These are phyloP conservation scores for Pristionchus japonicus DNA, from an alignment of 2,888 invertebrate genomes.

Conservation along the genomic window DNA sequence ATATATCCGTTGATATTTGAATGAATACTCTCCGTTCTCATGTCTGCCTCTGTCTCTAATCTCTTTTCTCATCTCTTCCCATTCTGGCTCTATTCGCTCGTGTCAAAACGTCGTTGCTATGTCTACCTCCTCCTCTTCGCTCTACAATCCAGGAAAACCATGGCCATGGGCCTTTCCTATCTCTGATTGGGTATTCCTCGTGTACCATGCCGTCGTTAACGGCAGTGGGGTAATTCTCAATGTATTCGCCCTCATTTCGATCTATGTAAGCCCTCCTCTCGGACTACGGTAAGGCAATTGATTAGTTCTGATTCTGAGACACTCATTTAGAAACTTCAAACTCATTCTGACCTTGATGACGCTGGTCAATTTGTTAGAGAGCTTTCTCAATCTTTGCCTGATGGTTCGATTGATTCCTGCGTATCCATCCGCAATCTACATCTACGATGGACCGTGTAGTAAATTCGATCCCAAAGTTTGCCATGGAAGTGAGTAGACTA, in stretches of 20 bases:
- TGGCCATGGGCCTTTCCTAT: background rate
- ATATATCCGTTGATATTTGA: background rate
- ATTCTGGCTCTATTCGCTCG: background rate
- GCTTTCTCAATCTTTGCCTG: fast-evolving
- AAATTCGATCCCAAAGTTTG: background rate
- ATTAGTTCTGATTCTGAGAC: background rate
- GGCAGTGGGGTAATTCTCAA: background rate
- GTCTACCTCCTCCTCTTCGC: background rate
- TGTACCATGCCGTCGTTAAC: background rate
- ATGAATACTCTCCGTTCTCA: background rate
- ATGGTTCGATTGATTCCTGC: background rate
- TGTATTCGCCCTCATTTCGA: background rate
- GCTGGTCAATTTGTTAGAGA: background rate
- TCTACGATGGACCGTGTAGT: background rate
- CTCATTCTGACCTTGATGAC: background rate
- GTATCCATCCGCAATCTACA: background rate
- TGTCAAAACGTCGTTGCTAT: background rate
- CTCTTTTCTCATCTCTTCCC: background rate
- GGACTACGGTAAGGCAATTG: background rate
- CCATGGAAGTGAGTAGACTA: background rate
- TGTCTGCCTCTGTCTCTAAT: background rate
- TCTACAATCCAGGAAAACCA: background rate
- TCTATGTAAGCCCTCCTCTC: background rate
- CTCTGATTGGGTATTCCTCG: background rate
- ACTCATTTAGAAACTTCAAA: background rate